phyloP scores from a whole-genome alignment of 2,888 invertebrate genomes.

The Tipula lateralis region DNA sequence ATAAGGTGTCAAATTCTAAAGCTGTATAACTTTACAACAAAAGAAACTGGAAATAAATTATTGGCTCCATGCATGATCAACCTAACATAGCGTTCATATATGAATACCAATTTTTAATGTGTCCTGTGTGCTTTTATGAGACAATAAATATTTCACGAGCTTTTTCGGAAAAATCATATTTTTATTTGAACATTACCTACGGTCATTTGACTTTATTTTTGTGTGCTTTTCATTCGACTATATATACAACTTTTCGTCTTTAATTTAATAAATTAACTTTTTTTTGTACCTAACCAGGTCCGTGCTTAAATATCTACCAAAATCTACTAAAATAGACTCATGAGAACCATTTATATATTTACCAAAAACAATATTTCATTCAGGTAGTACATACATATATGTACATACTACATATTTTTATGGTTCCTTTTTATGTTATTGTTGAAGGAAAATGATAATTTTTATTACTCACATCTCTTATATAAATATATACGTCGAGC shows the following conservation, averaged over 20 bases:
- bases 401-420: not conserved
- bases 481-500: too few relatives aligned
- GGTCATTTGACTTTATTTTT: not conserved
- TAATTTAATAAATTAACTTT: conserved; percentile 6
- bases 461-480: not conserved
- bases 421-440: not conserved
- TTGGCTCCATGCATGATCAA: too few relatives aligned
- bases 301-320: not conserved
- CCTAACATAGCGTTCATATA: not conserved
- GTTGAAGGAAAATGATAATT: conserved; percentile 11
- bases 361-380: conserved; percentile 13
- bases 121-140: not conserved
- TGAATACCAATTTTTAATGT: not conserved
- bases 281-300: not conserved
- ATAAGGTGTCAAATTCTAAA: too few relatives aligned
- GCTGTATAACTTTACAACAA: too few relatives aligned
- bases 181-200: not conserved
- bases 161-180: not conserved
- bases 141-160: not conserved
- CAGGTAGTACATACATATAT: not conserved
- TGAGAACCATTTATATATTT: conserved; percentile 11
- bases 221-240: not conserved
- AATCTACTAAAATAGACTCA: conserved; percentile 15
- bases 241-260: not conserved
- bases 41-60: too few relatives aligned